These are phyloP conservation scores for Limnephilus rhombicus DNA, from an alignment of 2,888 invertebrate genomes.

Conservation along the genomic window DNA sequence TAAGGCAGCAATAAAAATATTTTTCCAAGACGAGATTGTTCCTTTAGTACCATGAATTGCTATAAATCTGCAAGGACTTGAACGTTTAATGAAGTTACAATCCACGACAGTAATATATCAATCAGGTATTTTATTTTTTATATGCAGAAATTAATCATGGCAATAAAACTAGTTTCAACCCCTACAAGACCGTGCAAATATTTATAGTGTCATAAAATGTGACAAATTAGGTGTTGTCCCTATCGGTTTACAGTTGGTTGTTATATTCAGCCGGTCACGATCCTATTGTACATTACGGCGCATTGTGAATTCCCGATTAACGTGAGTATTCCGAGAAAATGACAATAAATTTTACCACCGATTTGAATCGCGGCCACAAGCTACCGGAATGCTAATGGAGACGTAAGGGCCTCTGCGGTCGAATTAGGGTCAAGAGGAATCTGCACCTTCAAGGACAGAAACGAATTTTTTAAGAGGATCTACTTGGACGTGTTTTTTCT, in stretches of 20 bases:
- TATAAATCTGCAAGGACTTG: background rate
- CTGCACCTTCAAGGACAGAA: constrained; percentile 9
- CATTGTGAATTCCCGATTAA: constrained; percentile 28
- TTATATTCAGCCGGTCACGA: constrained; percentile 20
- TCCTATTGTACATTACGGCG: constrained; percentile 16
- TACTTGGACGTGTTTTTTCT: background rate
- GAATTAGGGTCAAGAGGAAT: constrained; percentile 37
- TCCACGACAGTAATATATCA: background rate
- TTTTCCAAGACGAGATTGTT: background rate
- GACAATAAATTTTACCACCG: constrained; percentile 51
- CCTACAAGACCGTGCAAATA: background rate
- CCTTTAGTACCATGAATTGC: background rate
- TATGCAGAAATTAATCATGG: background rate
- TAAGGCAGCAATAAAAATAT: background rate
- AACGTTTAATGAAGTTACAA: background rate
- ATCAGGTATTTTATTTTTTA: background rate
- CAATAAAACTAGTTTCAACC: background rate
- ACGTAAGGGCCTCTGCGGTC: constrained; percentile 24
- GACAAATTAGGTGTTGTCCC: constrained; percentile 4
- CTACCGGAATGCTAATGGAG: constrained; percentile 40
- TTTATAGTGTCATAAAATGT: background rate
- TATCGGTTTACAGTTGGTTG: background rate
- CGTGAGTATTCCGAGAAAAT: constrained; percentile 51
- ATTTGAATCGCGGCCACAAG: constrained; percentile 47
- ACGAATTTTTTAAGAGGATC: background rate